Conservation (phyloP, 2,888 invertebrate species). For the Pycnomerus fuliginosus region DNA sequence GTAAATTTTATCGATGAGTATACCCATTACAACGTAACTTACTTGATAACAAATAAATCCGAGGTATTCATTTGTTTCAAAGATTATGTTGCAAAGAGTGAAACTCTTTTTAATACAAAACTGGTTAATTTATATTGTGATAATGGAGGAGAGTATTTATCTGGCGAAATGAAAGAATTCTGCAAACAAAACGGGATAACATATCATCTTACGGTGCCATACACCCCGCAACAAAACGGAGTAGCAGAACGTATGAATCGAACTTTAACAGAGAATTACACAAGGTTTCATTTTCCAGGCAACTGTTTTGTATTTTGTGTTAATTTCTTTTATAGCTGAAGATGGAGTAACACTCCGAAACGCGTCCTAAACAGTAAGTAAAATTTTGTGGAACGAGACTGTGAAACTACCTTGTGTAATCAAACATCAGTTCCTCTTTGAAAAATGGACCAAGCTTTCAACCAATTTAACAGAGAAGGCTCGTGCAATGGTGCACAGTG, state of each 20-base stretch:
- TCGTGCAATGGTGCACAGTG: conserved; percentile 27
- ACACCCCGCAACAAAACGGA: conserved; percentile 26
- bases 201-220: conserved; percentile 15
- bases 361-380: too few relatives aligned
- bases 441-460: too few relatives aligned
- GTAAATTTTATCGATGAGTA: conserved; percentile 19
- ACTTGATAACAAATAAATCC: conserved; percentile 23
- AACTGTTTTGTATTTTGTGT: too few relatives aligned
- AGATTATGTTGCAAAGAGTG: conserved; percentile 21
- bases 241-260: conserved; percentile 15
- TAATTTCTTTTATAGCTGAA: too few relatives aligned
- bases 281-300: too few relatives aligned
- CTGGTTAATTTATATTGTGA: conserved; percentile 16
- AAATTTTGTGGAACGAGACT: too few relatives aligned
- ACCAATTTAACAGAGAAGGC: too few relatives aligned
- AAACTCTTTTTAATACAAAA: conserved; percentile 23
- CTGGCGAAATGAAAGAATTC: conserved; percentile 17
- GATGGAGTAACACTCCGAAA: too few relatives aligned
- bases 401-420: too few relatives aligned
- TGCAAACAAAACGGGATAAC: conserved; percentile 21
- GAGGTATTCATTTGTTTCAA: conserved; percentile 18
- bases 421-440: too few relatives aligned
- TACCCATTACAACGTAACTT: conserved; percentile 21
- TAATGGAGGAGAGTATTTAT: conserved; percentile 26
- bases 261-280: too few relatives aligned